Percentiles rank a stretch among this genome's conserved stretches.
Conservation (phyloP, 2,797 vertebrate species). For the Halcyon chelicuti region DNA sequence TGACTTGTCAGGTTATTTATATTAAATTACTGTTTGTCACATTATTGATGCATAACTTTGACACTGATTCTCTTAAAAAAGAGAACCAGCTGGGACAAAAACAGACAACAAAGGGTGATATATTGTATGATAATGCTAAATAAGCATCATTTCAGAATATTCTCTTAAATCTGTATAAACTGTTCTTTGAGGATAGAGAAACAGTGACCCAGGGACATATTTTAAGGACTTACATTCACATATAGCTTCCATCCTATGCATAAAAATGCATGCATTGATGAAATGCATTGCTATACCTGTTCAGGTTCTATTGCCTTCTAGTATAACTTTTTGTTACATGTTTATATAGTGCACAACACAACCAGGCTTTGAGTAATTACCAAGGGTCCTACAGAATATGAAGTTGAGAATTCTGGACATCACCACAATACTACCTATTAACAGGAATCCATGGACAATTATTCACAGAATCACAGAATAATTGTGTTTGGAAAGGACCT, state of each 20-base stretch:
- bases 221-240: background rate
- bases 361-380: background rate
- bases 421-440: background rate
- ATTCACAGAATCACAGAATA: background rate
- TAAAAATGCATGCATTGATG: background rate
- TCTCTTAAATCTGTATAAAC: background rate
- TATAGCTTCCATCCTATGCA: no score
- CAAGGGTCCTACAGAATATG: background rate
- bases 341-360: background rate
- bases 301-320: background rate
- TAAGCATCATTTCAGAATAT: background rate
- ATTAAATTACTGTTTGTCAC: background rate
- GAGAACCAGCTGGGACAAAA: background rate
- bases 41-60: background rate
- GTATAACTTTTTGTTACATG: background rate
- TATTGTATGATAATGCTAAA: background rate
- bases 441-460: background rate
- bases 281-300: background rate
- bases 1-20: background rate
- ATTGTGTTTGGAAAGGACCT: no score
- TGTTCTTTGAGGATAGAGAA: background rate
- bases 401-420: background rate
- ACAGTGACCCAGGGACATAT: background rate
- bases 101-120: background rate
- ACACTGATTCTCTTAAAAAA: background rate